Conservation (phyloP, 2,888 invertebrate genomes). For the Metalampra italica region DNA sequence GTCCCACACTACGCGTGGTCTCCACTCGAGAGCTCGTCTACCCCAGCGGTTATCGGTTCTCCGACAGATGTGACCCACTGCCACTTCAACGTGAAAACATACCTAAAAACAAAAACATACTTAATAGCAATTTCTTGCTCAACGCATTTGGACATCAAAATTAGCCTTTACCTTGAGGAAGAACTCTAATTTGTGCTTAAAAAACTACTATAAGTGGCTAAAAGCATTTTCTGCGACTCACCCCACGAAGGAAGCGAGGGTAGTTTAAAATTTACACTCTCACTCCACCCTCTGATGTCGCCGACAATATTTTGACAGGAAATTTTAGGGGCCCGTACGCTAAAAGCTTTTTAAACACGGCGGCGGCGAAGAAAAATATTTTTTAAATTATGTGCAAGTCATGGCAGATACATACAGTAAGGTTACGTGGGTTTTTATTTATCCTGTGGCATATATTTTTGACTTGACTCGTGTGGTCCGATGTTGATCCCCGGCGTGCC, state of each 20-base stretch:
- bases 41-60: too few relatives aligned
- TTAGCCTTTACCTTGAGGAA: slow-evolving; percentile 33
- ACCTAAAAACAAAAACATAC: too few relatives aligned
- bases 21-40: too few relatives aligned
- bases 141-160: slow-evolving; percentile 17
- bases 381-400: slow-evolving; percentile 1
- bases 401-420: too few relatives aligned
- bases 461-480: too few relatives aligned
- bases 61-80: too few relatives aligned
- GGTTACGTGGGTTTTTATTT: not conserved
- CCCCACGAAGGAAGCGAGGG: slow-evolving; percentile 38
- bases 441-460: too few relatives aligned
- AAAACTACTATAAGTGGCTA: slow-evolving; percentile 7
- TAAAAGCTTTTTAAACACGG: slow-evolving; percentile 46
- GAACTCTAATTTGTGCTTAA: slow-evolving; percentile 39
- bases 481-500: too few relatives aligned
- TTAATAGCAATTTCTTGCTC: not conserved
- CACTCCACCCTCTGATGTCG: slow-evolving; percentile 30
- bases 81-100: too few relatives aligned
- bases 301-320: slow-evolving; percentile 36
- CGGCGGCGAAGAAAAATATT: slow-evolving; percentile 4
- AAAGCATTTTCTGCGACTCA: slow-evolving; percentile 39
- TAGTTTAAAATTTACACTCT: slow-evolving; percentile 36
- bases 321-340: slow-evolving; percentile 20
- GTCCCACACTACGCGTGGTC: too few relatives aligned